Evolutionary conservation across 2,888 invertebrate genomes (phyloP).

Genomic region (Plagiodera versicolora): DNA sequence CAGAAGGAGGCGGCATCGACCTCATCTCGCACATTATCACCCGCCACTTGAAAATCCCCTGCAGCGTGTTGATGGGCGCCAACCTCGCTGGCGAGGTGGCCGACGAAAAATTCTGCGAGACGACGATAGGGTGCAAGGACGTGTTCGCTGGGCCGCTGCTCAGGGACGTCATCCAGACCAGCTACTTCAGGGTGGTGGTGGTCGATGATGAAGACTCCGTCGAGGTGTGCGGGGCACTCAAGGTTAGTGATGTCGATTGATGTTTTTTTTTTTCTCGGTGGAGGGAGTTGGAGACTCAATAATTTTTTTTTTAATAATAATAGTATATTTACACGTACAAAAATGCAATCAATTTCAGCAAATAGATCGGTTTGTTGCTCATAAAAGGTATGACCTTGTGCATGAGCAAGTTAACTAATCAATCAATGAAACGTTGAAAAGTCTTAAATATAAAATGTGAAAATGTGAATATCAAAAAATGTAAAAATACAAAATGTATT

Average conservation of each 20-base stretch:
- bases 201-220: conserved; percentile 96
- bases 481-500: no score
- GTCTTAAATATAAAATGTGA: no score
- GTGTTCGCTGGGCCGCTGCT: conserved; percentile 75
- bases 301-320: no score
- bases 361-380: no score
- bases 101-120: conserved; percentile 96
- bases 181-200: conserved; percentile 93
- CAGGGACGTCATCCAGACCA: conserved; percentile 90
- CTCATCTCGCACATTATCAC: conserved; percentile 95
- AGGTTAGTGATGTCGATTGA: conserved; percentile 62
- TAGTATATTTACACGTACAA: no score
- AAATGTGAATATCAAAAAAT: no score
- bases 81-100: conserved; percentile 98
- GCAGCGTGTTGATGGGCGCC: conserved; percentile 97
- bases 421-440: no score
- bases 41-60: conserved; percentile 82
- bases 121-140: conserved; percentile 92
- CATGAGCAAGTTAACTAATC: no score
- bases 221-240: conserved; percentile 97
- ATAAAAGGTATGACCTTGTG: no score
- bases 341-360: no score
- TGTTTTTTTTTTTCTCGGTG: no score
- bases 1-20: conserved; percentile 89
- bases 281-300: no score